Percentiles rank a stretch among this genome's conserved stretches.
Conservation (phyloP, 2,113 vertebrate species). For the Pelvicachromis taeniatus region DNA sequence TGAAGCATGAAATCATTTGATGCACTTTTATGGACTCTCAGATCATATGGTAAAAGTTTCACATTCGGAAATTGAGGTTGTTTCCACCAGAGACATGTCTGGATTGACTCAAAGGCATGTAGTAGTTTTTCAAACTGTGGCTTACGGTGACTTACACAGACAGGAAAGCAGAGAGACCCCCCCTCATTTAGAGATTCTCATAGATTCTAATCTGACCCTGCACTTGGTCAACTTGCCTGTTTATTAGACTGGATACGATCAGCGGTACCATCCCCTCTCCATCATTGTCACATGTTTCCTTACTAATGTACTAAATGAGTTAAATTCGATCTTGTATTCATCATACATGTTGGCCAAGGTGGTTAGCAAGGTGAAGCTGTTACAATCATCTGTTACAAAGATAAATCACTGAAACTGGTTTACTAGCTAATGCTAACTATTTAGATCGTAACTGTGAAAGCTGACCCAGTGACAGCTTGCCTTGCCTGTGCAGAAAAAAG, state of each 20-base stretch:
- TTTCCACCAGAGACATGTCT: neutral
- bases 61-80: neutral
- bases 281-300: neutral
- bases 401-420: neutral
- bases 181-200: neutral
- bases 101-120: neutral
- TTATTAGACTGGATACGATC: neutral
- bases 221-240: neutral
- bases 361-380: neutral
- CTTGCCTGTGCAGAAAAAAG: neutral
- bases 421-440: neutral
- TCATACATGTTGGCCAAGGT: neutral
- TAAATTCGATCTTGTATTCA: neutral
- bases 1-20: conserved; percentile 34
- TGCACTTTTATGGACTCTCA: conserved; percentile 13
- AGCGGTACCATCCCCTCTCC: neutral
- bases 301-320: neutral
- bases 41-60: conserved; percentile 19
- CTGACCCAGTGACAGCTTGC: neutral
- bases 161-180: neutral
- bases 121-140: neutral
- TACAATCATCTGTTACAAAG: neutral
- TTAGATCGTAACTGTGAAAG: neutral
- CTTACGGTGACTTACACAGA: neutral
- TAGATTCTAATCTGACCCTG: neutral